Conservation (phyloP, 2,888 invertebrate species). For the Tachina lurida region DNA sequence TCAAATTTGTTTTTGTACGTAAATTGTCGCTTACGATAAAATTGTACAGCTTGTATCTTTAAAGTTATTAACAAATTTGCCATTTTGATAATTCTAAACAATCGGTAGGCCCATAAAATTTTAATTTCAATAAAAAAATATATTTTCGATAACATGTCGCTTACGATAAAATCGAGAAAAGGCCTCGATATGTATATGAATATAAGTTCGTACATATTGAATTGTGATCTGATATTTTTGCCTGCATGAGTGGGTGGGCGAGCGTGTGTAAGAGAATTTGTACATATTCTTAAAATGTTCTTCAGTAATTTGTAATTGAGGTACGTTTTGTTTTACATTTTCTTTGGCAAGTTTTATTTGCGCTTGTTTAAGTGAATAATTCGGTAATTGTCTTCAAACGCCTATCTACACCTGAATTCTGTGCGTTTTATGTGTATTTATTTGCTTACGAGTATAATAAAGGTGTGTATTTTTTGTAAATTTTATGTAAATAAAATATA, state of each 20-base stretch:
- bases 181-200: no score
- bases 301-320: conserved; percentile 33
- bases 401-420: conserved; percentile 18
- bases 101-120: no score
- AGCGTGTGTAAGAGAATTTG: neutral
- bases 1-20: no score
- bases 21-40: no score
- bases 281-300: conserved; percentile 19
- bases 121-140: no score
- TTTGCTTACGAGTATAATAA: conserved; percentile 25
- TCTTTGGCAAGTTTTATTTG: neutral
- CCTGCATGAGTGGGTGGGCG: neutral
- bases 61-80: no score
- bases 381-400: neutral
- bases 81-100: no score
- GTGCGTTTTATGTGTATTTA: conserved; percentile 16
- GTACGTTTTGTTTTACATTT: conserved; percentile 2
- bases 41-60: no score
- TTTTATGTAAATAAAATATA: conserved; percentile 53
- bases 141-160: no score
- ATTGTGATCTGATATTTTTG: neutral
- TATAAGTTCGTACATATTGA: neutral
- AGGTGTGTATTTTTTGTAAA: conserved; percentile 29
- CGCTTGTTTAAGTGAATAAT: conserved; percentile 19
- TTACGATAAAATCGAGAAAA: no score